A percentile compares a stretch with the other conserved stretches of the same genome.
Evolutionary conservation across 1,140 invertebrate genomes (phyloP).

Genomic region (Semibalanus balanoides): DNA sequence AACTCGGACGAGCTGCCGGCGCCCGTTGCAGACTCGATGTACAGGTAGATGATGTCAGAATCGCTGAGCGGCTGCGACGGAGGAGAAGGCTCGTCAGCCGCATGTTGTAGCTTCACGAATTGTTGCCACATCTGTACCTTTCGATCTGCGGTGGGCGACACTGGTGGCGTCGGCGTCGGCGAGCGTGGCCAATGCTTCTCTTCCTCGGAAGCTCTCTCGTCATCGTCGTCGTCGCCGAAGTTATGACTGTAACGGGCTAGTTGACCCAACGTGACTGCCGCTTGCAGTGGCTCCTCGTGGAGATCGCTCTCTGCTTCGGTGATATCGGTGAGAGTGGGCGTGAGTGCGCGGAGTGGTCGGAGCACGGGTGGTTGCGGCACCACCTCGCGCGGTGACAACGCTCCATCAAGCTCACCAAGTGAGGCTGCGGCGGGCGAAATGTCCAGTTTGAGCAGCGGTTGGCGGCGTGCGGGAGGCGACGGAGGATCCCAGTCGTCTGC

Average conservation of each 20-base stretch:
- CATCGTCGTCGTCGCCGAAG: not conserved
- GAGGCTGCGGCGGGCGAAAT: not conserved
- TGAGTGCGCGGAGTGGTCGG: not conserved
- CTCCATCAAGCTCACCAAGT: not conserved
- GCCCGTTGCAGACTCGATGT: not conserved
- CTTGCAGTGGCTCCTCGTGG: not conserved
- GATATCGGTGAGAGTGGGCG: not conserved
- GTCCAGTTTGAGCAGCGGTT: not conserved
- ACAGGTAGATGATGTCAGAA: not conserved
- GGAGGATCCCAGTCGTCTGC: not conserved
- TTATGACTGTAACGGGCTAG: not conserved
- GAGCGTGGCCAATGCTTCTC: too few relatives aligned
- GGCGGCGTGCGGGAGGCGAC: not conserved
- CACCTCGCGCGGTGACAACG: not conserved
- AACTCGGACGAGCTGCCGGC: not conserved
- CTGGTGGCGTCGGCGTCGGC: too few relatives aligned
- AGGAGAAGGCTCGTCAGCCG: too few relatives aligned
- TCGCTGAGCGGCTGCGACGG: not conserved
- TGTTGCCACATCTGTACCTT: not conserved
- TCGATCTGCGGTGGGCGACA: not conserved
- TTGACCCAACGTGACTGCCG: not conserved
- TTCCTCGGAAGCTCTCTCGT: not conserved
- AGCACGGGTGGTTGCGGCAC: not conserved
- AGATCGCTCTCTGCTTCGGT: not conserved
- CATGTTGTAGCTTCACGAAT: not conserved